Base-by-base conservation (phyloP, 2,888 invertebrate species). In the Brenthis daphne region DNA sequence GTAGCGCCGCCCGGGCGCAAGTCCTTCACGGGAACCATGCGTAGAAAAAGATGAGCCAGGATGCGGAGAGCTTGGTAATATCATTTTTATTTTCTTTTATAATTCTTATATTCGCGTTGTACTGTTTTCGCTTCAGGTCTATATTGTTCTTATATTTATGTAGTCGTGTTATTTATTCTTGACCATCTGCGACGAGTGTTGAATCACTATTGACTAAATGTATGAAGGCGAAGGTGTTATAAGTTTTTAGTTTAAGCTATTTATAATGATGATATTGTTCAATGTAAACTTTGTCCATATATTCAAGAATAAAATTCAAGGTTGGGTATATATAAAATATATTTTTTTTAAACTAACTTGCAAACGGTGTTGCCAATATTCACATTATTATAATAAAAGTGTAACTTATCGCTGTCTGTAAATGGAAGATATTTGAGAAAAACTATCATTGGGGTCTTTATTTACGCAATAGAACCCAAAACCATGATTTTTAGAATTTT, bases 21-120 rank as follows among this genome's bases (percentile, higher is more conserved):
- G 81, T 86, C 82, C 80, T 84, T 81, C 75, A 80, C 85, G 85
- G 81, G 87, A 90, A 94, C 92, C 94, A 95, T 95, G 95, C 90
- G 94, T 91, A 94, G 94, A 92, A 94, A 94, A 94, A 94, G 94
- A 95, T 95, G 95, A 95, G 93, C 93, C 90, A 93, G 87, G 95
- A 95, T 95, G 95, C 94, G 82, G 95, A 95, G 93, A 94, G 95
- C 94, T 94, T 95, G 95, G 95, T 95, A 93, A 92, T 92, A 90
- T 92, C 86, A 90, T 78, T 90, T 87, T 83, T 79, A 80, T 82
- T 81, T 80, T 82, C 57, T 63, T 51, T n/a, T 60, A 50, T 24
- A 50, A n/a, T 50, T 50, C 8, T 50, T 6, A 16, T 12, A 58
- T n/a, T 50, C 43, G 60, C 33, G 51, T 12, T 51, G 57, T 56